These are phyloP conservation scores for Latrodectus elegans DNA, from an alignment of 2,888 invertebrate genomes.

Conservation along the genomic window DNA sequence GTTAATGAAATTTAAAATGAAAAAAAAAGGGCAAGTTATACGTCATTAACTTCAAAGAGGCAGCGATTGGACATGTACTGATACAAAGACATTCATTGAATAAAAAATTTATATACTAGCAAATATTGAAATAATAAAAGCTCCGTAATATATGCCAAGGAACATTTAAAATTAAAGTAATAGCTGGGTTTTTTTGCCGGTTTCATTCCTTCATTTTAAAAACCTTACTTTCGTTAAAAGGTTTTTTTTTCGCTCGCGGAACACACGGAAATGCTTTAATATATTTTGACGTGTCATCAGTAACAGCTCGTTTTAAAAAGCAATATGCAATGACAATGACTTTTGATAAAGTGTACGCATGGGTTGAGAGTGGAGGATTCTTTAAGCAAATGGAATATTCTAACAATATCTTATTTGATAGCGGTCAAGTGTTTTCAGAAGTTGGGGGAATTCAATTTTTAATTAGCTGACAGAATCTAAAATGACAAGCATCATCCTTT, in stretches of 20 bases:
- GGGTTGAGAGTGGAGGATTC: not conserved
- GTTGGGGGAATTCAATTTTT: constrained; percentile 48
- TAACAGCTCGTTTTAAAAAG: constrained; percentile 60
- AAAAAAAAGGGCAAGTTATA: not conserved
- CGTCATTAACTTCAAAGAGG: not conserved
- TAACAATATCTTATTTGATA: constrained; percentile 42
- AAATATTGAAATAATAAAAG: constrained; percentile 5
- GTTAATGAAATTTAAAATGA: too few species aligned
- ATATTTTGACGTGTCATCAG: constrained; percentile 64
- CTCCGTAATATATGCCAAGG: not conserved
- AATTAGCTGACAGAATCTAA: constrained; percentile 63
- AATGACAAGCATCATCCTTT: constrained; percentile 17
- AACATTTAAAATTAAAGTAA: not conserved
- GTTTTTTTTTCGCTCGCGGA: constrained; percentile 14
- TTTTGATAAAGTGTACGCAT: constrained; percentile 41
- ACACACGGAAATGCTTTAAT: constrained; percentile 58
- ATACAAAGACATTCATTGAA: not conserved
- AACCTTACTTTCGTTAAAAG: constrained; percentile 57
- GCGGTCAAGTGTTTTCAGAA: constrained; percentile 48
- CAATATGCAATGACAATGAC: constrained; percentile 60
- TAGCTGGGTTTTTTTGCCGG: not conserved
- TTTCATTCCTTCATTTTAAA: constrained; percentile 31
- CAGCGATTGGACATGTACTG: not conserved
- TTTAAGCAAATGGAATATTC: constrained; percentile 20
- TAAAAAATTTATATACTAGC: not conserved